Evolutionary conservation across 1,140 invertebrate genomes (phyloP).

Genomic region (Drosophila setifemur): DNA sequence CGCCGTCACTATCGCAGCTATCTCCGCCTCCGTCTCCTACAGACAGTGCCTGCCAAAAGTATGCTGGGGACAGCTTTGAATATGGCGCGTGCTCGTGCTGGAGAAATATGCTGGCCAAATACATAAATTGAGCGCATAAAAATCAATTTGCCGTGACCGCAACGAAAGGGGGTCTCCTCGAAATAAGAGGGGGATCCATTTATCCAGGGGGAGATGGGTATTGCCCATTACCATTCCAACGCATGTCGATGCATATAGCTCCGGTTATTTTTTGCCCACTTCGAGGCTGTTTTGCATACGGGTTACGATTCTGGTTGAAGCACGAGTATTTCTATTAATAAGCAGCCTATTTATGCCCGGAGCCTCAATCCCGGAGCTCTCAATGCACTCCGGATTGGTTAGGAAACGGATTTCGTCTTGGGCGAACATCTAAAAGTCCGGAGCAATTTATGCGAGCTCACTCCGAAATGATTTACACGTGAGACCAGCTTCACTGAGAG

Average conservation of each 20-base stretch:
- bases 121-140: constrained; percentile 75
- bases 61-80: constrained; percentile 16
- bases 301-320: constrained; percentile 21
- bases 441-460: constrained; percentile 48
- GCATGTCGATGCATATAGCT: constrained; percentile 64
- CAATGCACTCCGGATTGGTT: constrained; percentile 1
- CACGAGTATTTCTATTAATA: constrained; percentile 67
- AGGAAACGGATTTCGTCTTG: neutral
- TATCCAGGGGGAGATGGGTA: no score
- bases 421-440: constrained; percentile 46
- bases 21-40: neutral
- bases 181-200: no score
- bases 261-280: constrained; percentile 73
- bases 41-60: neutral
- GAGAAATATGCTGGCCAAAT: constrained; percentile 37
- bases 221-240: neutral
- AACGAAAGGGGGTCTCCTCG: no score
- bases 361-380: constrained; percentile 20
- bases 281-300: constrained; percentile 62
- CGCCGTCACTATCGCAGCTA: neutral
- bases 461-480: constrained; percentile 50
- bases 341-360: constrained; percentile 63
- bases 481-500: neutral
- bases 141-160: constrained; percentile 78
- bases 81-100: neutral